Percentiles rank a stretch among this genome's conserved stretches.
These are phyloP conservation scores for Amblyopsis rosae DNA, from an alignment of 2,113 vertebrate genomes.

Conservation along the genomic window DNA sequence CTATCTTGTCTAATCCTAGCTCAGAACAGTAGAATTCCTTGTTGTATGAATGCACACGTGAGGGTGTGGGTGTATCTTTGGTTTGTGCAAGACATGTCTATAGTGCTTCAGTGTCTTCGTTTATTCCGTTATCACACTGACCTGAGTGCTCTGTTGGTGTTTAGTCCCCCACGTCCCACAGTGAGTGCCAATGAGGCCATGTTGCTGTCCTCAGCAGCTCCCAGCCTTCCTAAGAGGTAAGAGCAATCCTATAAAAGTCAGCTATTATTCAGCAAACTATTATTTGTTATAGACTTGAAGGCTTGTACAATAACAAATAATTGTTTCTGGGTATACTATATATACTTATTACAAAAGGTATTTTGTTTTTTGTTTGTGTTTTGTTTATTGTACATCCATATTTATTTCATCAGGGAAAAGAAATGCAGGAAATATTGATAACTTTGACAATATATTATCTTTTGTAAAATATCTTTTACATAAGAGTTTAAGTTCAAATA, in stretches of 20 bases:
- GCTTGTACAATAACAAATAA: too few species aligned
- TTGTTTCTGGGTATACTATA: too few species aligned
- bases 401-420: too few species aligned
- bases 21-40: slow-evolving; percentile 52
- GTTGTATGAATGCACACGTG: slow-evolving; percentile 63
- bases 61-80: slow-evolving; percentile 41
- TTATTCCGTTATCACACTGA: slow-evolving; percentile 6
- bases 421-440: too few species aligned
- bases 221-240: slow-evolving; percentile 88
- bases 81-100: slow-evolving; percentile 31
- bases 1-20: slow-evolving; percentile 62
- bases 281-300: too few species aligned
- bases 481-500: too few species aligned
- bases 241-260: background rate
- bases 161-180: slow-evolving; percentile 84
- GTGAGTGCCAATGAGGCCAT: slow-evolving; percentile 80
- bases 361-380: too few species aligned
- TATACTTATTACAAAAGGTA: too few species aligned
- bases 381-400: too few species aligned
- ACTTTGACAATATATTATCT: too few species aligned
- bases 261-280: background rate
- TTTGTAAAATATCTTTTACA: too few species aligned
- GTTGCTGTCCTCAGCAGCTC: slow-evolving; percentile 78
- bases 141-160: slow-evolving; percentile 8
- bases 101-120: slow-evolving; percentile 13